Percentiles rank a stretch among this genome's conserved stretches.
Conservation (phyloP, 2,888 invertebrate species). For the Drosophila kambysellisi region DNA sequence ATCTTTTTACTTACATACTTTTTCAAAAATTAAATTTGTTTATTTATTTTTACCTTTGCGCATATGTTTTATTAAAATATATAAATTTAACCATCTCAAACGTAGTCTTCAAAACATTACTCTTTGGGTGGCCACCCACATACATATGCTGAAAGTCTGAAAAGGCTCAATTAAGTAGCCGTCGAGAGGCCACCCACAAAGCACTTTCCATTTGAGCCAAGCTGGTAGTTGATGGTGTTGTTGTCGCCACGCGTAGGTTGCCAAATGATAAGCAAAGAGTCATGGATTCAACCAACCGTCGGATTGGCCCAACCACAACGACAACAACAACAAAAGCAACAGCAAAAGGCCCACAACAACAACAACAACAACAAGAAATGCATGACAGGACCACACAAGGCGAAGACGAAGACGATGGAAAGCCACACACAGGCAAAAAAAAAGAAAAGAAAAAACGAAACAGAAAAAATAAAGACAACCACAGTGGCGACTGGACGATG, state of each 20-base stretch:
- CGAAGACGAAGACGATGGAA: slow-evolving; percentile 50
- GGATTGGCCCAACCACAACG: slow-evolving; percentile 49
- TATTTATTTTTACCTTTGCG: neutral
- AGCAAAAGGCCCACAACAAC: slow-evolving; percentile 32
- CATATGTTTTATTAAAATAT: neutral
- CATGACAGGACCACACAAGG: slow-evolving; percentile 79
- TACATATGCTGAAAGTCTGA: slow-evolving; percentile 6
- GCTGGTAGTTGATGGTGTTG: slow-evolving; percentile 28
- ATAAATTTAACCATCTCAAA: neutral
- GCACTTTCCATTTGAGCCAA: slow-evolving; percentile 57
- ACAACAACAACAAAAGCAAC: slow-evolving; percentile 30
- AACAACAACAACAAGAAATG: slow-evolving; percentile 37
- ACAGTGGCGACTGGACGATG: slow-evolving; percentile 65
- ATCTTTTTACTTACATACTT: too few relatives aligned
- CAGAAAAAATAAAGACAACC: slow-evolving; percentile 41
- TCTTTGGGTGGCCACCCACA: slow-evolving; percentile 37
- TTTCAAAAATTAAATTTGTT: neutral
- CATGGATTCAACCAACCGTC: slow-evolving; percentile 64
- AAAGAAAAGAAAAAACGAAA: neutral
- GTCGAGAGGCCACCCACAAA: slow-evolving; percentile 59
- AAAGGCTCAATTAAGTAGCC: slow-evolving; percentile 42
- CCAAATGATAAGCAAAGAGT: slow-evolving; percentile 76
- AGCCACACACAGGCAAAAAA: slow-evolving; percentile 69
- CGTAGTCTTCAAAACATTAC: neutral
- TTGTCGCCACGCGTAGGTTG: slow-evolving; percentile 77